Percentiles rank a stretch among this genome's conserved stretches.
phyloP scores from a whole-genome alignment of 2,888 invertebrate species.

The Drosophila algonquin region DNA sequence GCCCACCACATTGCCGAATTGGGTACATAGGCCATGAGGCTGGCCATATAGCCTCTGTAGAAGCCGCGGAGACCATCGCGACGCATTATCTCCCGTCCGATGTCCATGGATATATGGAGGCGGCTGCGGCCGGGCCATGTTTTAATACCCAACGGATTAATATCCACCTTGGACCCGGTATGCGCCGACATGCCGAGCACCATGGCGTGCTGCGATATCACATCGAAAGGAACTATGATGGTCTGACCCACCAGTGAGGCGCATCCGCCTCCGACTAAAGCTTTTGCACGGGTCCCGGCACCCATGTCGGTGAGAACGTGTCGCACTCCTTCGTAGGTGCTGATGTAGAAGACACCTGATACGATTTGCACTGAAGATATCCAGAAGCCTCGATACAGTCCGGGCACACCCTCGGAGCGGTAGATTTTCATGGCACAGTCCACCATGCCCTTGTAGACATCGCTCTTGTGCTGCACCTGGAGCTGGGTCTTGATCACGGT shows the following conservation, averaged over 20 bases:
- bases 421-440: conserved; percentile 96
- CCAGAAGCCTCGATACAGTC: conserved; percentile 97
- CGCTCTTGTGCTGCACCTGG: conserved; percentile 91
- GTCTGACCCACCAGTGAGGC: conserved; percentile 97
- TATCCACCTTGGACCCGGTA: conserved; percentile 84
- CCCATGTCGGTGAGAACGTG: conserved; percentile 88
- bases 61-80: conserved; percentile 94
- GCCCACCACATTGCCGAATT: conserved; percentile 99
- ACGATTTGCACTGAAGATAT: conserved; percentile 94
- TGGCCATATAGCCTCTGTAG: conserved; percentile 96
- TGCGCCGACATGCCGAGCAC: conserved; percentile 89
- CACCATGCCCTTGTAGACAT: conserved; percentile 92
- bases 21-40: conserved; percentile 96
- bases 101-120: conserved; percentile 89
- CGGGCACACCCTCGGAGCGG: conserved; percentile 91
- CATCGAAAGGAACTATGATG: conserved; percentile 97
- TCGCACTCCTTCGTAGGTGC: conserved; percentile 95
- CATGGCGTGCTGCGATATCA: conserved; percentile 98
- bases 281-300: conserved; percentile 85
- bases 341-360: conserved; percentile 95
- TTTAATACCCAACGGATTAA: conserved; percentile 91
- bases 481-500: conserved; percentile 97
- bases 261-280: conserved; percentile 94
- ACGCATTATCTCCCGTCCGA: conserved; percentile 90
- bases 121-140: conserved; percentile 87